Conservation (phyloP, 2,113 vertebrate genomes). For the Eulemur rufifrons region DNA sequence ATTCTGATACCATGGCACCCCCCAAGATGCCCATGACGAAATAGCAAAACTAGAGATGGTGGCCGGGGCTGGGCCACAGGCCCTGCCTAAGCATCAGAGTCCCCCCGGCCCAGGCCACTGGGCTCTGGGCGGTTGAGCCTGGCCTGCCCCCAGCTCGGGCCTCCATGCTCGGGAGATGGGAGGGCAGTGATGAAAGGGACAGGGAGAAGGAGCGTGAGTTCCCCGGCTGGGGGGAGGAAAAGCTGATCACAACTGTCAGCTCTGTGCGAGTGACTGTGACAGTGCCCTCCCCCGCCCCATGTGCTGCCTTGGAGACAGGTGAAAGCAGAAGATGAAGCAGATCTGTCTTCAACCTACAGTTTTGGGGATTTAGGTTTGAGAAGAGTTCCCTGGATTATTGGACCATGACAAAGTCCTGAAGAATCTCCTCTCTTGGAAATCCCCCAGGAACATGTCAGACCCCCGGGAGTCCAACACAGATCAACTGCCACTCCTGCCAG, state of each 20-base stretch:
- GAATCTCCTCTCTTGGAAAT: neutral
- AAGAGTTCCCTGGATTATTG: neutral
- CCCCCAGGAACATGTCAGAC: neutral
- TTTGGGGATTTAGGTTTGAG: neutral
- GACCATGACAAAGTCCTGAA: neutral
- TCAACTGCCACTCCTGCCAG: neutral
- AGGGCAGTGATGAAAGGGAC: neutral
- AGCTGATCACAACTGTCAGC: neutral
- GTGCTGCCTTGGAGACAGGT: neutral
- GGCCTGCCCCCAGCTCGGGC: neutral
- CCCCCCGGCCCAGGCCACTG: neutral
- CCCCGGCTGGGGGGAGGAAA: neutral
- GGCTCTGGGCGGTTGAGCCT: accelerated
- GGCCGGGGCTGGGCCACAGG: neutral
- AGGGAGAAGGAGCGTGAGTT: neutral
- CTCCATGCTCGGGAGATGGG: neutral
- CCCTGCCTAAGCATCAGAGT: neutral
- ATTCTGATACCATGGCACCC: neutral
- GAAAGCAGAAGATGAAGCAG: neutral
- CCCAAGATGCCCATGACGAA: neutral
- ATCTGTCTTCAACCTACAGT: neutral
- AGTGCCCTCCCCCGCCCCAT: neutral
- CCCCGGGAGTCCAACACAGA: neutral
- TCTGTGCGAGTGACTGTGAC: neutral
- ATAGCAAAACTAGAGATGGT: neutral